These are phyloP conservation scores for Naja naja DNA, from an alignment of 2,113 vertebrate genomes.

Conservation along the genomic window DNA sequence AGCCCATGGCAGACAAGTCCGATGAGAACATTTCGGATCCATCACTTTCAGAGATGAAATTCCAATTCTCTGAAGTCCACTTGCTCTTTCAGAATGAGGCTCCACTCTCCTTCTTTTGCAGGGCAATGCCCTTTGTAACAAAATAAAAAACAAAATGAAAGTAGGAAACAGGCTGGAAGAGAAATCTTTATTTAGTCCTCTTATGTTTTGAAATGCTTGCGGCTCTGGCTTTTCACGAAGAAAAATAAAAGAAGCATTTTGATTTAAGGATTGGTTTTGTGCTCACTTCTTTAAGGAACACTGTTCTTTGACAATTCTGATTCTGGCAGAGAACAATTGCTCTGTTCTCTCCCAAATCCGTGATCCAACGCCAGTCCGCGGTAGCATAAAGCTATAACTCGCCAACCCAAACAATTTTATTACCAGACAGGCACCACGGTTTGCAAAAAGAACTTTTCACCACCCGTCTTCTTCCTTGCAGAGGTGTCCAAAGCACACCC, in stretches of 20 bases:
- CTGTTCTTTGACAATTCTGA: background rate
- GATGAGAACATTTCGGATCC: background rate
- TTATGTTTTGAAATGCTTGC: background rate
- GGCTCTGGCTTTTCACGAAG: background rate
- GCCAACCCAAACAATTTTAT: background rate
- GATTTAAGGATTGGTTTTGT: background rate
- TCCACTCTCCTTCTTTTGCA: background rate
- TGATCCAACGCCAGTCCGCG: background rate
- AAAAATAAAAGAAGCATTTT: background rate
- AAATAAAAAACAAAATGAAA: too few species aligned
- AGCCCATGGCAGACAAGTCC: background rate
- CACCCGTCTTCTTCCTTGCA: background rate
- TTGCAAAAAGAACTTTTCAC: background rate
- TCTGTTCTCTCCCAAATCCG: background rate
- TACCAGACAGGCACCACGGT: background rate
- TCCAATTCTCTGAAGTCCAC: background rate
- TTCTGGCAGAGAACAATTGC: background rate
- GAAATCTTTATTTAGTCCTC: background rate
- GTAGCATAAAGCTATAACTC: background rate
- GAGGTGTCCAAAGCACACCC: background rate
- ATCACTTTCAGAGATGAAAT: background rate
- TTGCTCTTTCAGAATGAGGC: background rate
- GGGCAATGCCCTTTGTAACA: background rate
- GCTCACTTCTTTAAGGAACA: background rate
- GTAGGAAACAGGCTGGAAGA: background rate